Percentiles rank a stretch among this genome's conserved stretches.
Conservation (phyloP, 2,797 vertebrate species). For the Uromys caudimaculatus region DNA sequence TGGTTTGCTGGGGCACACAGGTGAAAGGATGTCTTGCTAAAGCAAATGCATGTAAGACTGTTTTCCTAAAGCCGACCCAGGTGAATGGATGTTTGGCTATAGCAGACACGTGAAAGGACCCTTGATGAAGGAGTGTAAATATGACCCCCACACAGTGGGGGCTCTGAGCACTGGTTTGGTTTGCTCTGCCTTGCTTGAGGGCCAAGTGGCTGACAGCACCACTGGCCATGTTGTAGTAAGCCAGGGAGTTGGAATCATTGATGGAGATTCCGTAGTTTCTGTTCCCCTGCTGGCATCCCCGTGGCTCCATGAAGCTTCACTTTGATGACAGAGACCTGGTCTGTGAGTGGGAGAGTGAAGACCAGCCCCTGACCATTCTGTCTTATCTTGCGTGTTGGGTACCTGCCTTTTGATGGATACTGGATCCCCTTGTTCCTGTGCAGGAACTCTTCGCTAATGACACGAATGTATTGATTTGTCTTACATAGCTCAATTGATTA, state of each 20-base stretch:
- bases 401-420: slow-evolving; percentile 98
- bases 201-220: too few species aligned
- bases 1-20: neutral
- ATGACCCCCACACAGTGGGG: neutral
- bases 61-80: neutral
- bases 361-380: slow-evolving; percentile 95
- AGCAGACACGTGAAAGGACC: neutral
- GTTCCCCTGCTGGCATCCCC: slow-evolving; percentile 98
- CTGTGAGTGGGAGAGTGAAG: slow-evolving; percentile 97
- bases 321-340: slow-evolving; percentile 99
- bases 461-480: neutral
- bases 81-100: neutral
- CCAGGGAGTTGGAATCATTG: neutral
- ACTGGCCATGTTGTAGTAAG: neutral
- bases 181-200: neutral
- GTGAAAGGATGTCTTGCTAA: neutral
- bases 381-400: slow-evolving; percentile 99
- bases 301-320: slow-evolving; percentile 99
- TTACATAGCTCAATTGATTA: neutral
- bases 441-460: neutral
- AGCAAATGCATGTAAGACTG: neutral
- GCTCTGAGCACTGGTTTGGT: neutral
- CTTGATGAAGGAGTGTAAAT: neutral
- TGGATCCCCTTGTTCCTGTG: slow-evolving; percentile 85
- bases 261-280: slow-evolving; percentile 91